phyloP scores from a whole-genome alignment of 2,888 invertebrate species.

The Xanthorhoe spadicearia region DNA sequence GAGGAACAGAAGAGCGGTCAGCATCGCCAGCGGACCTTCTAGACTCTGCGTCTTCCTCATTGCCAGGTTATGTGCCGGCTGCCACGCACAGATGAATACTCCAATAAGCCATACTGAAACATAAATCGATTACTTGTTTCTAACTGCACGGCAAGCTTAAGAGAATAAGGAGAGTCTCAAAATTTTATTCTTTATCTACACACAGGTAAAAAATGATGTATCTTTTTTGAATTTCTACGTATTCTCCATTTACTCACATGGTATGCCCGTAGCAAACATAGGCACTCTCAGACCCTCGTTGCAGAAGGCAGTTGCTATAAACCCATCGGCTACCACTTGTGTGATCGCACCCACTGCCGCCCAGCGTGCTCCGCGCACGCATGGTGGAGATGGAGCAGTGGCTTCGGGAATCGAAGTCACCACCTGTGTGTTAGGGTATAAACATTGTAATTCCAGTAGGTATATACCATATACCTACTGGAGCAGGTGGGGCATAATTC shows the following conservation, averaged over 20 bases:
- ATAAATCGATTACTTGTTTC: background rate
- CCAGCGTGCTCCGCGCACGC: slow-evolving; percentile 71
- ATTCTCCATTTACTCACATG: slow-evolving; percentile 54
- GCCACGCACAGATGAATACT: slow-evolving; percentile 80
- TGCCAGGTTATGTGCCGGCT: slow-evolving; percentile 80
- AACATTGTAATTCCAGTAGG: background rate
- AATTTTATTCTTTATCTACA: too few relatives aligned
- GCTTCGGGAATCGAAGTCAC: slow-evolving; percentile 79
- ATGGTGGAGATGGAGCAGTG: slow-evolving; percentile 66
- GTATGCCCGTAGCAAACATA: slow-evolving; percentile 73
- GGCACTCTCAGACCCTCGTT: slow-evolving; percentile 65
- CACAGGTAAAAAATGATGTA: too few relatives aligned
- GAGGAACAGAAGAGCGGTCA: slow-evolving; percentile 80
- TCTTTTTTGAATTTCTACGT: background rate
- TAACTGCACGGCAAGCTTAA: too few relatives aligned
- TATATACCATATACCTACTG: too few relatives aligned
- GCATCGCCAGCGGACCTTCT: slow-evolving; percentile 73
- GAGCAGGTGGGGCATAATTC: too few relatives aligned
- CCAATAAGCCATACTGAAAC: slow-evolving; percentile 81
- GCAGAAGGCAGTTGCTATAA: slow-evolving; percentile 72
- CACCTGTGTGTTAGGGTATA: slow-evolving; percentile 55
- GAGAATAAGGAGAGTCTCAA: too few relatives aligned
- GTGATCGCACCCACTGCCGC: slow-evolving; percentile 68
- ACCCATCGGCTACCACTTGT: slow-evolving; percentile 66
- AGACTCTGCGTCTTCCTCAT: slow-evolving; percentile 65